These are phyloP conservation scores for Orientallactaga bullata DNA, from an alignment of 2,113 vertebrate genomes.

Conservation along the genomic window DNA sequence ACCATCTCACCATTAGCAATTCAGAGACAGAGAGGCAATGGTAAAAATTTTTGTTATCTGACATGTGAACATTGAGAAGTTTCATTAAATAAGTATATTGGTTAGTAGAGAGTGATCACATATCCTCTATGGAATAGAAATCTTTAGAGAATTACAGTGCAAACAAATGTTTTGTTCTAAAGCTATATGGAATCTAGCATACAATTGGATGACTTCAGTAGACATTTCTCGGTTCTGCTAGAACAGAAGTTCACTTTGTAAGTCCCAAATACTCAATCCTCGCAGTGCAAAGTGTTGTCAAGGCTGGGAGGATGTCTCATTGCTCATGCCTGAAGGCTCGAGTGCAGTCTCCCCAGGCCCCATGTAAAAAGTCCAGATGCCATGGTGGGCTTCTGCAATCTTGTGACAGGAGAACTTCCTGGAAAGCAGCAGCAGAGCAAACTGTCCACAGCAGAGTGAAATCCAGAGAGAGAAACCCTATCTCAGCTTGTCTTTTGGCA, in stretches of 20 bases:
- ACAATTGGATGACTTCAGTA: background rate
- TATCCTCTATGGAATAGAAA: background rate
- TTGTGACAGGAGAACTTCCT: too few species aligned
- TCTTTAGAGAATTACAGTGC: constrained; percentile 23
- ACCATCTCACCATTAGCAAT: background rate
- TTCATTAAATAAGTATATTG: background rate
- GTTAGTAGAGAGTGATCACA: background rate
- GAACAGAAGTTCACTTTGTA: too few species aligned
- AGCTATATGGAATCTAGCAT: background rate
- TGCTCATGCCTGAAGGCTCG: too few species aligned
- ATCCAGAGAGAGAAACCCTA: too few species aligned
- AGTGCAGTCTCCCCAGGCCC: too few species aligned
- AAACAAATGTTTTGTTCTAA: constrained; percentile 9
- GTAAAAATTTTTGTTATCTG: background rate
- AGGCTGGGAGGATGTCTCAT: background rate
- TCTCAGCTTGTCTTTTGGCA: too few species aligned
- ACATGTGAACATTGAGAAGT: background rate
- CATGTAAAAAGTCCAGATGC: too few species aligned
- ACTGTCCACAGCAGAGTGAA: too few species aligned
- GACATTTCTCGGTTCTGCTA: background rate
- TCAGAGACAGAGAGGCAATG: background rate
- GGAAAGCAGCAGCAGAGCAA: too few species aligned
- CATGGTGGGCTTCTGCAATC: too few species aligned
- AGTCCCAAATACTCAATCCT: background rate
- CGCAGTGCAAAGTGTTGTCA: background rate